Evolutionary conservation across 2,888 invertebrate genomes (phyloP), one percentile per base, ranked within the genome.

Genomic region (Nudaria mundana): DNA sequence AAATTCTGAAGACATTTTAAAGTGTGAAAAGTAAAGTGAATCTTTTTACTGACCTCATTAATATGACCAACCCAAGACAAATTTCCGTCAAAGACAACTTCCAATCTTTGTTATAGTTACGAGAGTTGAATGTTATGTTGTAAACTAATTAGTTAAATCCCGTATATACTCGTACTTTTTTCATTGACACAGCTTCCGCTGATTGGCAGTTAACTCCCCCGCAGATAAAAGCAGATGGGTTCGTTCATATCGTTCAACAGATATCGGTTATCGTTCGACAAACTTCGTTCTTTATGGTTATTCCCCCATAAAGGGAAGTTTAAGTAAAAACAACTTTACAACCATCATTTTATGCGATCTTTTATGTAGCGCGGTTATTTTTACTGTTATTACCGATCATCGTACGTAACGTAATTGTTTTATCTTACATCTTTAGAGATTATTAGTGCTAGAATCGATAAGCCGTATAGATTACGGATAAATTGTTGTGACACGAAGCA

Each of bases 311-410:
- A 86, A 87, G 69, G 66, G 59, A 73, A 73, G 67, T 77, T 75
- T 77, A 78, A 81, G 83, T 80, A 83, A 85, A 85, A 84, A 81
- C 83, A 81, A 81, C 61, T 84, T 87, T 86, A 85, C 81, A 78
- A 58, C 81, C 72, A 66, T 63, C 63, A 71, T 76, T 83, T 80
- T 81, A 76, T 69, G 72, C 62, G 64, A 66, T 63, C 61, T 66
- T 77, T 82, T 78, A 76, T 73, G 70, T 61, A 30, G 41, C 48
- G 64, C 66, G 73, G 74, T 76, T 74, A 70, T 76, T 74, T 73
- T 76, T 68, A 70, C 56, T 63, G 56, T 55, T 53, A 56, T 66
- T 61, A 61, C 65, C 53, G 62, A 59, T 68, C 67, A 64, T 71
- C 66, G 52, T 63, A 56, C 59, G 62, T 43, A 46, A 60, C 61